These are phyloP conservation scores for Cryptomyrus ogoouensis DNA, from an alignment of 2,113 vertebrate species.

Conservation along the genomic window DNA sequence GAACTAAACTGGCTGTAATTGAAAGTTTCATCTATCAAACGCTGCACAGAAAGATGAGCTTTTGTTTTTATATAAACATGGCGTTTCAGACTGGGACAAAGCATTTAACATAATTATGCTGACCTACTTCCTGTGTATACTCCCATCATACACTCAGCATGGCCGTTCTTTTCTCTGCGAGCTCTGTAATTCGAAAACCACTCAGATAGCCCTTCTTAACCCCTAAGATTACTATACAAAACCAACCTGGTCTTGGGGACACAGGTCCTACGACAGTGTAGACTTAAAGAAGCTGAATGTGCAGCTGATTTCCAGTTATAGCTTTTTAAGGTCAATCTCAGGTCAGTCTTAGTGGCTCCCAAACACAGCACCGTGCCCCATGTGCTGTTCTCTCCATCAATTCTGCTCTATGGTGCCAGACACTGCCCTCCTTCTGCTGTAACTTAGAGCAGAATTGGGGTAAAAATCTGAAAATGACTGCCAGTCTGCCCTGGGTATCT, in stretches of 20 bases:
- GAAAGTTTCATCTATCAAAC: neutral
- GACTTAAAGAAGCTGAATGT: neutral
- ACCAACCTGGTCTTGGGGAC: neutral
- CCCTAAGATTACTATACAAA: neutral
- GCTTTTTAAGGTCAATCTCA: neutral
- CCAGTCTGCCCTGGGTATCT: neutral
- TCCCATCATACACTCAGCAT: neutral
- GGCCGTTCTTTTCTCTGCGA: neutral
- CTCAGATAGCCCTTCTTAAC: neutral
- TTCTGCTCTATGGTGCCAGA: neutral
- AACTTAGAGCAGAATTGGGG: neutral
- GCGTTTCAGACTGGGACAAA: neutral
- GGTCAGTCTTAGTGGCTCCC: neutral
- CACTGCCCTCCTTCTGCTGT: neutral
- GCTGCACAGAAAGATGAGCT: neutral
- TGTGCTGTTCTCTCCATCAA: neutral
- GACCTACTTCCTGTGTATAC: neutral
- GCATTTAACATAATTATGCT: neutral
- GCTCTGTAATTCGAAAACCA: neutral
- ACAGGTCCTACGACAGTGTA: neutral
- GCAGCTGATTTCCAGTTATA: neutral
- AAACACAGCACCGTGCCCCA: neutral
- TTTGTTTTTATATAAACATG: neutral
- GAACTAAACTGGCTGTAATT: neutral
- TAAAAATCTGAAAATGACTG: neutral